Evolutionary conservation across 2,888 invertebrate genomes (phyloP).

Genomic region (Caenorhabditis japonica): DNA sequence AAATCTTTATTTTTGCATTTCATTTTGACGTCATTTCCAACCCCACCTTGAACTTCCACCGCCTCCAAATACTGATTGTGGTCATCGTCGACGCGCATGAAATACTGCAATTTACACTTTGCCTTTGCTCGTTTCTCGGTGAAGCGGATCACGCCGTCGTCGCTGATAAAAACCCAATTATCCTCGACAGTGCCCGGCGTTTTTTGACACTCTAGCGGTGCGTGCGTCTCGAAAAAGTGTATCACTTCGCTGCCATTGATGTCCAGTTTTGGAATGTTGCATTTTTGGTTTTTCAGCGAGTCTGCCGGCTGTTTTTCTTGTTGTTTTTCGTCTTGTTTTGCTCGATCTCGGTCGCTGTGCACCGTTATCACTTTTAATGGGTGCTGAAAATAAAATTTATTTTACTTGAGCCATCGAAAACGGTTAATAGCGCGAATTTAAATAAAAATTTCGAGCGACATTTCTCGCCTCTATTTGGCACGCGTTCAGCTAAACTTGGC

Average conservation of each 20-base stretch:
- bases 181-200: conserved; percentile 33
- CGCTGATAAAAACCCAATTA: conserved; percentile 70
- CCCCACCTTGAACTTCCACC: conserved; percentile 28
- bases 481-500: too few relatives aligned
- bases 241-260: conserved; percentile 70
- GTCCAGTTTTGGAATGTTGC: conserved; percentile 73
- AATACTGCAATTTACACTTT: conserved; percentile 48
- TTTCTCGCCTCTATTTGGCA: too few relatives aligned
- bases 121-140: conserved; percentile 57
- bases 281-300: conserved; percentile 49
- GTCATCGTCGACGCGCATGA: conserved; percentile 54
- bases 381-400: conserved; percentile 13
- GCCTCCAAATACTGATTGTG: conserved; percentile 40
- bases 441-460: too few relatives aligned
- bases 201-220: conserved; percentile 63
- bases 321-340: not conserved
- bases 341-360: conserved; percentile 44
- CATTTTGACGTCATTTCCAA: not conserved
- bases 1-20: not conserved
- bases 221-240: conserved; percentile 62
- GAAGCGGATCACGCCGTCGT: conserved; percentile 61
- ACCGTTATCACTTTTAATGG: conserved; percentile 32
- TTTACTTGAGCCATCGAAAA: too few relatives aligned
- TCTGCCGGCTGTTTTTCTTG: conserved; percentile 6
- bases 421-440: too few relatives aligned